Conservation (phyloP, 2,113 vertebrate species). For the Mus pahari region DNA sequence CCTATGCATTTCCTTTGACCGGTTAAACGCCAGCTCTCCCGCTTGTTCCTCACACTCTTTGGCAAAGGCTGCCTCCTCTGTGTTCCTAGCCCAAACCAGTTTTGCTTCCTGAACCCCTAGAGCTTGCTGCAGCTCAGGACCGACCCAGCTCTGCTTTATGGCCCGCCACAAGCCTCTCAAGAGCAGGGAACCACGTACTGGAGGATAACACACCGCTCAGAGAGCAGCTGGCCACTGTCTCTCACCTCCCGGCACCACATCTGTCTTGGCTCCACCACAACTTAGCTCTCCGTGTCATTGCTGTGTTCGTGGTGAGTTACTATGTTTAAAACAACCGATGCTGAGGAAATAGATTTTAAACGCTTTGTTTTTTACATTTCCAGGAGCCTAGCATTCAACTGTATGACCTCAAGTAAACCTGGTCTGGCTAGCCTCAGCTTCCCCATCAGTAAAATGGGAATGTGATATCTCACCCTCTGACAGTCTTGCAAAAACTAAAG, state of each 20-base stretch:
- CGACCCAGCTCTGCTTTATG: not conserved
- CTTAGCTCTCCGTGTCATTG: not conserved
- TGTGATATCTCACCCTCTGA: not conserved
- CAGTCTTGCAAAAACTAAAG: not conserved
- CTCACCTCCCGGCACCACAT: not conserved
- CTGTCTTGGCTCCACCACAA: not conserved
- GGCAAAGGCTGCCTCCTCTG: not conserved
- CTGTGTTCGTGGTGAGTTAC: not conserved
- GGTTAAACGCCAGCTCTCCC: not conserved
- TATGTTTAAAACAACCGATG: not conserved
- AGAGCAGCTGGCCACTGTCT: not conserved
- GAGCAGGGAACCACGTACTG: not conserved
- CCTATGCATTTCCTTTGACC: not conserved
- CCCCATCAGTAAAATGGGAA: slow-evolving; percentile 46
- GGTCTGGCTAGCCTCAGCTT: not conserved
- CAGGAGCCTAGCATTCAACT: not conserved
- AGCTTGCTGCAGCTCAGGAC: not conserved
- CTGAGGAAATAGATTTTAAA: not conserved
- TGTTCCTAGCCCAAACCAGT: not conserved
- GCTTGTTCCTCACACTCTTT: not conserved
- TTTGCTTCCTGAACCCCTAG: not conserved
- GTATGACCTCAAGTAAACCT: not conserved
- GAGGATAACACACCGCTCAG: not conserved
- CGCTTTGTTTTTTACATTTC: not conserved
- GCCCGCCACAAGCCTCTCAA: not conserved